phyloP scores from a whole-genome alignment of 2,797 vertebrate genomes.

The Melanotaenia parkinsoni region DNA sequence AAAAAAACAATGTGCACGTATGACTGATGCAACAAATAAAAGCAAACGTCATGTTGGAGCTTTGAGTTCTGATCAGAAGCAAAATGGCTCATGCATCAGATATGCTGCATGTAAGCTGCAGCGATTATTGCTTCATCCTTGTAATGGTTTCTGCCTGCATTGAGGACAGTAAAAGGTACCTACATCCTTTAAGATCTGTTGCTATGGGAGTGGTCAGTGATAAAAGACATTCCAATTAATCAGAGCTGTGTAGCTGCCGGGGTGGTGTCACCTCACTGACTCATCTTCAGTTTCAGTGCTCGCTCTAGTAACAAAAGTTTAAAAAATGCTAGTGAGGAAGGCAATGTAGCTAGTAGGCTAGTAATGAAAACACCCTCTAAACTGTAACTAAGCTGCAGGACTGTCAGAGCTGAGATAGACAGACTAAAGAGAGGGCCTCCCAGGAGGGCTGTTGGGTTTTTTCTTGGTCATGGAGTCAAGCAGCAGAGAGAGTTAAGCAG shows the following conservation, averaged over 20 bases:
- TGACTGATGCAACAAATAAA: neutral
- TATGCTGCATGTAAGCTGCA: neutral
- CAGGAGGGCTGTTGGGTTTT: conserved; percentile 10
- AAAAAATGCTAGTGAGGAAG: neutral
- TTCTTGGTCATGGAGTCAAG: conserved; percentile 16
- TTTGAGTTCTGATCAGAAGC: neutral
- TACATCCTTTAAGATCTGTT: conserved; percentile 45
- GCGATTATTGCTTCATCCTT: neutral
- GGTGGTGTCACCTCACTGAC: conserved; percentile 29
- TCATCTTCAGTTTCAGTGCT: conserved; percentile 21
- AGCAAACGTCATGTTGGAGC: neutral
- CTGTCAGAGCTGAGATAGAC: conserved; percentile 35
- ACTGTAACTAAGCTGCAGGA: conserved; percentile 22
- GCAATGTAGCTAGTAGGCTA: too few relatives aligned
- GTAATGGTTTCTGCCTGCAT: conserved; percentile 20
- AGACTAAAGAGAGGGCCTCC: conserved; percentile 43
- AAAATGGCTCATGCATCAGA: neutral
- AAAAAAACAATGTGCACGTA: neutral
- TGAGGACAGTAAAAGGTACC: conserved; percentile 50
- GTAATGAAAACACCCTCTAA: neutral
- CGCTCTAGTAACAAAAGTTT: neutral
- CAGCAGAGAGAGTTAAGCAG: conserved; percentile 14
- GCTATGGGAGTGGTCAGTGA: conserved; percentile 45
- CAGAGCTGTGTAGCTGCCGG: conserved; percentile 22
- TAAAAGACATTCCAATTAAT: conserved; percentile 39